Conservation (phyloP, 2,113 vertebrate genomes). For the Uria lomvia region DNA sequence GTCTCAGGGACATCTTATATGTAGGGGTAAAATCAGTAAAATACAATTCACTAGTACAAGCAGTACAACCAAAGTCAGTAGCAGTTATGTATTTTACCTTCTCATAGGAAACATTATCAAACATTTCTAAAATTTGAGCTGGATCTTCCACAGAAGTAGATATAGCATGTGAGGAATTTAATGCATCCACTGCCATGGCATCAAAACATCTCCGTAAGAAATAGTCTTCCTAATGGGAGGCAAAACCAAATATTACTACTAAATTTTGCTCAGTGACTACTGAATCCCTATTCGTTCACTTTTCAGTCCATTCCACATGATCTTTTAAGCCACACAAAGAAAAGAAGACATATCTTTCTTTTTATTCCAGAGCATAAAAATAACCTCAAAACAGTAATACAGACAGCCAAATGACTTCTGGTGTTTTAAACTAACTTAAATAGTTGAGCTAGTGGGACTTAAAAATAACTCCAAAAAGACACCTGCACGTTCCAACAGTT, state of each 20-base stretch:
- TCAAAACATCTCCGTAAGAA: conserved; percentile 86
- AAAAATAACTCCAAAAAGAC: background rate
- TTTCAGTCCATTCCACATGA: background rate
- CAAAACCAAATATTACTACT: background rate
- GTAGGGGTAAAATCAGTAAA: background rate
- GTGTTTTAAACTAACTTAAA: background rate
- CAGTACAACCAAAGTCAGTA: background rate
- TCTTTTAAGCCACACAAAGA: background rate
- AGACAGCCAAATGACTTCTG: background rate
- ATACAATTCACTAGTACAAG: conserved; percentile 67
- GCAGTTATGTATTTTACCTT: conserved; percentile 75
- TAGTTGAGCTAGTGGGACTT: background rate
- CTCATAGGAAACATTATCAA: conserved; percentile 89
- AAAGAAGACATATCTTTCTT: background rate
- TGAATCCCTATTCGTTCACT: background rate
- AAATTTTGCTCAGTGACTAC: background rate
- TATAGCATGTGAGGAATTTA: conserved; percentile 89
- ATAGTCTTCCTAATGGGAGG: conserved; percentile 77
- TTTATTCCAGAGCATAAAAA: background rate
- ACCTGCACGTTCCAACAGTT: background rate
- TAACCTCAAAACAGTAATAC: background rate
- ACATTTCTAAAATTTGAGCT: conserved; percentile 90
- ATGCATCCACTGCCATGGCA: conserved; percentile 87
- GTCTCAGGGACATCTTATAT: fast-evolving
- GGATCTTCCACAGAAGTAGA: conserved; percentile 86